Base-by-base conservation (phyloP, 2,113 vertebrate species). In the Jacana jacana region DNA sequence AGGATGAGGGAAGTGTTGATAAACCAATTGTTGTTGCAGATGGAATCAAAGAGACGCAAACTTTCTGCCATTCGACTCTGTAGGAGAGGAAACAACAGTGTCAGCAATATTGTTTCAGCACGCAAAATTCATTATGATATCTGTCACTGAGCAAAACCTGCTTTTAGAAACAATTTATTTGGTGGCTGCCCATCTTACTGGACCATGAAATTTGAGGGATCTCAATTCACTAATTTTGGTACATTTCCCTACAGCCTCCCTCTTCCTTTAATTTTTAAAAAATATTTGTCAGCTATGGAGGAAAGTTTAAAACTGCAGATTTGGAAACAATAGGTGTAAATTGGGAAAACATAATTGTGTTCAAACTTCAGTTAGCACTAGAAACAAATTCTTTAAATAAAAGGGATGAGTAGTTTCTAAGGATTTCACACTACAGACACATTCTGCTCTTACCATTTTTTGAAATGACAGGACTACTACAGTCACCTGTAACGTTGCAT, bases 1-100 rank as follows among this genome's bases (percentile, higher is more conserved):
- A 99, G 99, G 97, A 99, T 99, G 97, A 99, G 99, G 7, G 99
- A 99, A 35, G 99, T 99, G 98, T 99, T 99, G 98, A 99, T 99
- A 97, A 99, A 99, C 99, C 99, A 99, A 98, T 99, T 99, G 99
- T 99, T 99, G 99, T 99, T 99, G 98, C 99, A 99, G 97, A 99
- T 99, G 93, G 99, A 99, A 97, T 99, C 99, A 28, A 99, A 99
- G 20, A 99, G 99, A 85, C 99, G 99, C 97, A 99, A 98, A 97
- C 99, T 99, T 97, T 99, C 99, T 6, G 99, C 99, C 99, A 99
- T 99, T 80, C 99, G 99, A 96, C 99, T 99, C 99, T 99, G 98
- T 27, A 79, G 86, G 73, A 72, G 39, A 93, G 58, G 83, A 84
- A 85, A 82, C 19, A 91, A 28, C 22, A 78, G n/a, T 0, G 28